Conservation (phyloP, 1,140 invertebrate genomes). For the Drosophila murphyi region DNA sequence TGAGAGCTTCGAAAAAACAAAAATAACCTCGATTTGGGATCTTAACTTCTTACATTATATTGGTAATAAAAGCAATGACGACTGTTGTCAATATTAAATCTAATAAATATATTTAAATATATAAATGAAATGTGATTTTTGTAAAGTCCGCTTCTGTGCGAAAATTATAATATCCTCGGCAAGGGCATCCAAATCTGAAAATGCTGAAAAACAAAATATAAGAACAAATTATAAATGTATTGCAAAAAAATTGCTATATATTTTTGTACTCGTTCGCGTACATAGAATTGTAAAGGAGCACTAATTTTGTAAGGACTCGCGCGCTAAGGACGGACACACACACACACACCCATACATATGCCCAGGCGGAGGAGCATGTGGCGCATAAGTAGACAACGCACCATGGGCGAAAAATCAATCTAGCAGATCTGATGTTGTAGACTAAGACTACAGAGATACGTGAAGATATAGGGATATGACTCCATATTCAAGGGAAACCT, state of each 20-base stretch:
- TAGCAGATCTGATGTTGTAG: too few species aligned
- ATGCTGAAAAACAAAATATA: slow-evolving; percentile 49
- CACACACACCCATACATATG: slow-evolving; percentile 8
- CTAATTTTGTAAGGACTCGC: slow-evolving; percentile 81
- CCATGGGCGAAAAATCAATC: not conserved
- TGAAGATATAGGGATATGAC: too few species aligned
- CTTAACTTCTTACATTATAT: too few species aligned
- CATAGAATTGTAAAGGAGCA: slow-evolving; percentile 65
- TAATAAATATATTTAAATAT: slow-evolving; percentile 13
- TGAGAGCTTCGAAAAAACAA: too few species aligned
- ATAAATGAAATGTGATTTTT: not conserved
- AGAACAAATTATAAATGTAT: slow-evolving; percentile 56
- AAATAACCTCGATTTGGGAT: too few species aligned
- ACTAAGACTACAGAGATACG: too few species aligned
- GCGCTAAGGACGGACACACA: slow-evolving; percentile 55
- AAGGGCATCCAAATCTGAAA: not conserved
- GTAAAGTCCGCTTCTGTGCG: not conserved
- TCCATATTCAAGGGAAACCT: too few species aligned
- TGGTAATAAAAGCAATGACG: too few species aligned
- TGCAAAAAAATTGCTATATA: slow-evolving; percentile 67
- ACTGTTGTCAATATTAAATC: too few species aligned
- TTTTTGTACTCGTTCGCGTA: slow-evolving; percentile 40
- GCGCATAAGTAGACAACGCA: slow-evolving; percentile 69
- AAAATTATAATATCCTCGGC: slow-evolving; percentile 1
- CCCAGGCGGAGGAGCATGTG: slow-evolving; percentile 53